Evolutionary conservation across 2,797 vertebrate genomes (phyloP), one percentile per base, ranked within the genome.

Genomic region (Naso thynnoides): DNA sequence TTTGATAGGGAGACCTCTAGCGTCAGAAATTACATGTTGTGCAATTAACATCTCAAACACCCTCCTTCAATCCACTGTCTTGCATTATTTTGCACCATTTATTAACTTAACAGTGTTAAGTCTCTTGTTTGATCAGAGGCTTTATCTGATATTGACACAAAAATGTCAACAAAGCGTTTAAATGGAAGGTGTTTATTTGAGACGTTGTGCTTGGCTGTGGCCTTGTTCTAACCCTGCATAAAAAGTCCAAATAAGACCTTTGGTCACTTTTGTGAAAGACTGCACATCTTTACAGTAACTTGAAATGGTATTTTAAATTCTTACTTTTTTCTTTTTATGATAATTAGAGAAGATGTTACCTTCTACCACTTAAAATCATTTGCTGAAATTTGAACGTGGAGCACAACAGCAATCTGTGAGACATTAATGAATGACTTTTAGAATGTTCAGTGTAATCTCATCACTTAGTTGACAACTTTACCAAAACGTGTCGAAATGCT

Each of bases 181-280:
- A 67, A 24, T 15, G 26, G 14, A 61, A 52, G 13, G 44, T 26
- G 36, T 73, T 58, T 26, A 44, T 49, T 21, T 21, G 13, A 76
- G 55, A 52, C 0, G 24, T 11, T 11, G 16, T 59, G 41, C 33
- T 56, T 29, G 16, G 16, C 26, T 78, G 13, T 57, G 49, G 55
- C 6, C 8, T 61, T 21, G 33, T 24, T 65, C 33, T 36, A 11
- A 36, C 23, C 38, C 38, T 31, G 23, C n/a, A 1, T 57, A 63
- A 50, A 62, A 71, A 50, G 2, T 50, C 21, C 42, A 78, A 61
- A 18, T 55, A 54, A 16, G 15, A 61, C 33, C 16, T 48, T 59
- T 29, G 45, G 2, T 26, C 18, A 7, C 3, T 15, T 19, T 63
- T 55, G 58, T 61, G 2, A 14, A 44, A n/a, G 27, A 16, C 31